phyloP scores from a whole-genome alignment of 2,113 vertebrate genomes.

The Leptobrachium leishanense region DNA sequence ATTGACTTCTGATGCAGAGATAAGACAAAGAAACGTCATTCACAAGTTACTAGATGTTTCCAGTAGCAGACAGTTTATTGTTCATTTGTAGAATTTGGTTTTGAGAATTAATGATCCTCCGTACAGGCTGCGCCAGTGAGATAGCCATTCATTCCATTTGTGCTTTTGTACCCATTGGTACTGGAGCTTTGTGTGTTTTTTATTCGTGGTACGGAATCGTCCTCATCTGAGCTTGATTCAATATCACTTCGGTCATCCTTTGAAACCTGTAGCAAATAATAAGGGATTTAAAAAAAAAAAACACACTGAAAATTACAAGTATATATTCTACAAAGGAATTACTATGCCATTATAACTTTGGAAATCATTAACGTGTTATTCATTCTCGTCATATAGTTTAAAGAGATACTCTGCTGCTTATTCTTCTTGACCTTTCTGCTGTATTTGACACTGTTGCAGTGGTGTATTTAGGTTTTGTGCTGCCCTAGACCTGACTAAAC shows the following conservation, averaged over 20 bases:
- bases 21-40: slow-evolving; percentile 74
- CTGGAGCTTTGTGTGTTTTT: slow-evolving; percentile 75
- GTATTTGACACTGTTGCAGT: too few species aligned
- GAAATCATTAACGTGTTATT: background rate
- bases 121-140: slow-evolving; percentile 76
- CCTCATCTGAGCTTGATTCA: slow-evolving; percentile 96
- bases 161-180: slow-evolving; percentile 86
- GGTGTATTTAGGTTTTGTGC: too few species aligned
- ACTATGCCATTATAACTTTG: too few species aligned
- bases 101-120: slow-evolving; percentile 80
- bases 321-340: background rate
- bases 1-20: slow-evolving; percentile 68
- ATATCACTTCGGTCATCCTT: slow-evolving; percentile 94
- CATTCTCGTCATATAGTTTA: too few species aligned
- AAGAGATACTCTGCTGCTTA: too few species aligned
- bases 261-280: slow-evolving; percentile 73
- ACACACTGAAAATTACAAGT: background rate
- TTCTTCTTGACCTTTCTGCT: too few species aligned
- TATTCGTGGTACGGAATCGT: slow-evolving; percentile 71
- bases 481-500: too few species aligned
- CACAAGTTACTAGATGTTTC: slow-evolving; percentile 77
- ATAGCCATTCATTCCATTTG: slow-evolving; percentile 88
- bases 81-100: slow-evolving; percentile 61
- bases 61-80: slow-evolving; percentile 79
- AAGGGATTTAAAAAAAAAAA: background rate